Conservation (phyloP, 1,140 invertebrate species). For the Drosophila sp. region DNA sequence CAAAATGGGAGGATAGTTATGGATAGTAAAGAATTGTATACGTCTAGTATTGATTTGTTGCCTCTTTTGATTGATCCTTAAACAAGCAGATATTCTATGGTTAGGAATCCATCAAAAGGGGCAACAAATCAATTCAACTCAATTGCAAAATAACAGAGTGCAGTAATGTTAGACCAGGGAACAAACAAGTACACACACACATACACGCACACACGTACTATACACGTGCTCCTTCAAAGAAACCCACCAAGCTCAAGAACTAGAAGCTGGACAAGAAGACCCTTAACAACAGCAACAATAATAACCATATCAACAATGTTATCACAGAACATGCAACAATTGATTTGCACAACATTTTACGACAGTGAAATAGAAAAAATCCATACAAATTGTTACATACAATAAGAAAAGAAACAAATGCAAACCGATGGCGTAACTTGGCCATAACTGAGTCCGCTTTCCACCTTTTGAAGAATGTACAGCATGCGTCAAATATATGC, state of each 20-base stretch:
- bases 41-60: too few species aligned
- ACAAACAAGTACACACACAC: constrained; percentile 6
- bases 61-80: too few species aligned
- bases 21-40: not conserved
- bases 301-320: not conserved
- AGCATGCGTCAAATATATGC: too few species aligned
- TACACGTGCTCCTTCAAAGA: constrained; percentile 4
- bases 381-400: constrained; percentile 25
- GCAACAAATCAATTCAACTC: constrained; percentile 48
- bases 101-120: constrained; percentile 29
- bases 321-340: constrained; percentile 35
- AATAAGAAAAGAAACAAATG: not conserved
- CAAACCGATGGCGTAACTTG: constrained; percentile 8
- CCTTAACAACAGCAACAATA: constrained; percentile 7
- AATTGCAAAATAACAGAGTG: constrained; percentile 45
- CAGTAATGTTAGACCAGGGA: constrained; percentile 3
- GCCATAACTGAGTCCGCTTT: not conserved
- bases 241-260: constrained; percentile 2
- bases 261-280: constrained; percentile 14
- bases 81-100: too few species aligned
- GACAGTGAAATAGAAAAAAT: constrained; percentile 34
- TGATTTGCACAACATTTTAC: constrained; percentile 40
- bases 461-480: not conserved
- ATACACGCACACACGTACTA: not conserved
- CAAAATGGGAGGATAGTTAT: too few species aligned